Percentiles rank a stretch among this genome's conserved stretches.
Conservation (phyloP, 2,888 invertebrate genomes). For the Coleophora flavipennella region DNA sequence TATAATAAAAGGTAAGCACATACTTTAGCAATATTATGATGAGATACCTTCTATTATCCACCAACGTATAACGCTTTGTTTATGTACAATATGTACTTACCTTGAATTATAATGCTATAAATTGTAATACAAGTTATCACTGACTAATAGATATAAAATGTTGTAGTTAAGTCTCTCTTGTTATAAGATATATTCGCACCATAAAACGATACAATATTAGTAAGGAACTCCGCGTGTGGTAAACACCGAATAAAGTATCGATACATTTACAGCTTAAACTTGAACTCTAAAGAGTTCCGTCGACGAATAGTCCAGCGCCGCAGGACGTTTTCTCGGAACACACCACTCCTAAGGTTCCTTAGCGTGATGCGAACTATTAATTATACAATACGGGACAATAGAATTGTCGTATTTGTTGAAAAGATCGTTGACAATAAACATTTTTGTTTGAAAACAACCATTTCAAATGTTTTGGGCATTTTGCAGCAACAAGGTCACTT, state of each 20-base stretch:
- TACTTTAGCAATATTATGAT: no score
- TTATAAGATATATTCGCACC: no score
- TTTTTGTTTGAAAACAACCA: constrained; percentile 18
- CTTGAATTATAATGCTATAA: no score
- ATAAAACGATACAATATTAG: not conserved
- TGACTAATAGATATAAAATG: no score
- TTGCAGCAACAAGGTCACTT: no score
- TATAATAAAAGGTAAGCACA: no score
- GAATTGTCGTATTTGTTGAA: constrained; percentile 37
- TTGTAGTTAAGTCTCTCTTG: no score
- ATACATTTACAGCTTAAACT: constrained; percentile 31
- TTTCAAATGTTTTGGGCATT: not conserved
- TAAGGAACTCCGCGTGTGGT: constrained; percentile 35
- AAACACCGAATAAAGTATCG: constrained; percentile 15
- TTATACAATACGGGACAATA: constrained; percentile 40
- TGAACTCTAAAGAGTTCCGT: constrained; percentile 40
- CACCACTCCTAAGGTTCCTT: constrained; percentile 12
- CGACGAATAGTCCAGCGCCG: constrained; percentile 29
- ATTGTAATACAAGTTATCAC: no score
- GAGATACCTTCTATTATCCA: no score
- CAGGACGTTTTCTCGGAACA: constrained; percentile 50
- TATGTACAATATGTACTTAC: no score
- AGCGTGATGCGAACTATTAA: constrained; percentile 46
- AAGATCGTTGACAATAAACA: constrained; percentile 29
- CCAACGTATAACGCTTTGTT: no score